Conservation (phyloP, 2,113 vertebrate genomes). For the Cnemophilus loriae region DNA sequence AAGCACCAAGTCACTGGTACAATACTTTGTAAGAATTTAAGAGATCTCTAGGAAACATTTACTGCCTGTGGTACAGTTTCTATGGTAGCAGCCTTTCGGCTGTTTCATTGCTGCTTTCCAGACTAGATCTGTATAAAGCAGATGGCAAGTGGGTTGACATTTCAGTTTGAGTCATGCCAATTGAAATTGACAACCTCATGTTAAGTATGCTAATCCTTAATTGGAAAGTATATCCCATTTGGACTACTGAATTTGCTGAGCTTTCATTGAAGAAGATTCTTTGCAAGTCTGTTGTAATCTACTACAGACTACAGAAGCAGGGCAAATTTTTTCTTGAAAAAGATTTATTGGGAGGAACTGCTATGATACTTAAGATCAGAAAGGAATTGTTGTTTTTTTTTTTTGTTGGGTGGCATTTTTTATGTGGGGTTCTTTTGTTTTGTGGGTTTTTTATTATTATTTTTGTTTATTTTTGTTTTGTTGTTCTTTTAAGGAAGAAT, state of each 20-base stretch:
- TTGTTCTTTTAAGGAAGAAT: background rate
- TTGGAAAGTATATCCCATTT: conserved; percentile 40
- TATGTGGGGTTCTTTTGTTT: background rate
- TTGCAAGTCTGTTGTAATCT: background rate
- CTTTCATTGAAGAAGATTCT: conserved; percentile 25
- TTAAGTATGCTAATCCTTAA: conserved; percentile 58
- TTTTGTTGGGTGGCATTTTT: background rate
- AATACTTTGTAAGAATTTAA: background rate
- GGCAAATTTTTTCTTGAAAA: background rate
- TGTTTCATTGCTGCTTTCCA: conserved; percentile 17
- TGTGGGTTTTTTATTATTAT: background rate
- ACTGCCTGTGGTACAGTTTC: background rate
- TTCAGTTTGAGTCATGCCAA: conserved; percentile 59
- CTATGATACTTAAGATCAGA: background rate
- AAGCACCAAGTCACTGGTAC: background rate
- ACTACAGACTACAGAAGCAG: background rate
- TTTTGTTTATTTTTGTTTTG: background rate
- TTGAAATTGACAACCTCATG: conserved; percentile 52
- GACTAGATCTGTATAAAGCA: conserved; percentile 6
- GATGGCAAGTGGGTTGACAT: conserved; percentile 64
- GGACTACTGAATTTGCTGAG: conserved; percentile 12
- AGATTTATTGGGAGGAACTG: background rate
- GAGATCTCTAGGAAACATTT: background rate
- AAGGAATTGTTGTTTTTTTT: background rate
- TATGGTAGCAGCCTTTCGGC: background rate